A percentile compares a stretch with the other conserved stretches of the same genome.
Evolutionary conservation across 2,888 invertebrate species (phyloP).

Genomic region (Temnothorax rugatulus): DNA sequence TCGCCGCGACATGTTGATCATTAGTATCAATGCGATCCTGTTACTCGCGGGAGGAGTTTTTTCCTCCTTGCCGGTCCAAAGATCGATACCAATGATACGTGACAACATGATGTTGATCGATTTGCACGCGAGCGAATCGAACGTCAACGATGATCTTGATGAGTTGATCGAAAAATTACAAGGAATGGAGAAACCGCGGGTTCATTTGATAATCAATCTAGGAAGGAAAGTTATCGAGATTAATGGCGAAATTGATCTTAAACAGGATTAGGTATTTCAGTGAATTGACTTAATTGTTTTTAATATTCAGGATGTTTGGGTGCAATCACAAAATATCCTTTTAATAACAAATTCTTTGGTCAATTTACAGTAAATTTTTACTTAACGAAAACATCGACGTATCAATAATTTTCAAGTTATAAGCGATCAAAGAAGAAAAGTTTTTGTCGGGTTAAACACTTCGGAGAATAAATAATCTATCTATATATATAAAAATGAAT

Average conservation of each 20-base stretch:
- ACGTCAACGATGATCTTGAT: not conserved
- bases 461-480: not conserved
- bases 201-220: not conserved
- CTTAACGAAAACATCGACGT: not conserved
- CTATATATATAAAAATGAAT: no score
- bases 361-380: not conserved
- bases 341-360: not conserved
- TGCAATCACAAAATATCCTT: not conserved
- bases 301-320: not conserved
- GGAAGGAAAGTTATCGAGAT: not conserved
- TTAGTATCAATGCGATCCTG: constrained; percentile 27
- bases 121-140: not conserved
- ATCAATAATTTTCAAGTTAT: not conserved
- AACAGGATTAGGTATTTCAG: not conserved
- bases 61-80: not conserved
- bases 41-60: not conserved
- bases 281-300: not conserved
- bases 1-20: constrained; percentile 2
- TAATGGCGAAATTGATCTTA: not conserved
- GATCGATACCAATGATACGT: constrained; percentile 14
- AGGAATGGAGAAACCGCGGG: not conserved
- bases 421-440: not conserved
- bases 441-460: not conserved
- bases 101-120: not conserved
- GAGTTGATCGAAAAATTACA: not conserved